Evolutionary conservation across 2,113 vertebrate species (phyloP).

Genomic region (Pachypanchax playfairii): DNA sequence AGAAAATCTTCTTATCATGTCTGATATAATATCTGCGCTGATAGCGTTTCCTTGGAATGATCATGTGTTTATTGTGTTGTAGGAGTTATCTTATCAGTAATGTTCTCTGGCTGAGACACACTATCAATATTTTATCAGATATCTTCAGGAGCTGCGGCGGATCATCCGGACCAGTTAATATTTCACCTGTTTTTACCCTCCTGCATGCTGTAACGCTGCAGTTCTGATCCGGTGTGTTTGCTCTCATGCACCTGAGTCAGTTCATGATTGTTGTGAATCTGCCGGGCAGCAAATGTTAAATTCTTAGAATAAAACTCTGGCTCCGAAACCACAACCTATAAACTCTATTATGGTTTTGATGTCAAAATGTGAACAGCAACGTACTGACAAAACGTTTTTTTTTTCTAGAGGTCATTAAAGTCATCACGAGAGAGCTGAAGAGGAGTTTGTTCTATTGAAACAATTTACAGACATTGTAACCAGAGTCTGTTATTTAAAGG

Average conservation of each 20-base stretch:
- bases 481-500: too few species aligned
- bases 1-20: not conserved
- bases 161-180: slow-evolving; percentile 43
- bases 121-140: slow-evolving; percentile 52
- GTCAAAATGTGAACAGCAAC: too few species aligned
- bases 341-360: too few species aligned
- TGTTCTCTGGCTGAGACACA: slow-evolving; percentile 26
- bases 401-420: not conserved
- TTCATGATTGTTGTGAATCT: too few species aligned
- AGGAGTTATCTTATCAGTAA: slow-evolving; percentile 33
- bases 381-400: too few species aligned
- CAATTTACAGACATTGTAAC: not conserved
- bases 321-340: too few species aligned
- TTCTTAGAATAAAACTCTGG: too few species aligned
- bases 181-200: slow-evolving; percentile 51
- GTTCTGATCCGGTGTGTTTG: too few species aligned
- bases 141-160: slow-evolving; percentile 7
- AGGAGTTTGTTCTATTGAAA: not conserved
- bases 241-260: too few species aligned
- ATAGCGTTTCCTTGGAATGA: slow-evolving; percentile 11
- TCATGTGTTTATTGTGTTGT: slow-evolving; percentile 21
- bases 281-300: too few species aligned
- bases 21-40: slow-evolving; percentile 12
- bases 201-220: slow-evolving; percentile 7
- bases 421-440: not conserved